Evolutionary conservation across 2,888 invertebrate genomes (phyloP), one percentile per base, ranked within the genome.

Genomic region (Fissipunctia ypsillon): DNA sequence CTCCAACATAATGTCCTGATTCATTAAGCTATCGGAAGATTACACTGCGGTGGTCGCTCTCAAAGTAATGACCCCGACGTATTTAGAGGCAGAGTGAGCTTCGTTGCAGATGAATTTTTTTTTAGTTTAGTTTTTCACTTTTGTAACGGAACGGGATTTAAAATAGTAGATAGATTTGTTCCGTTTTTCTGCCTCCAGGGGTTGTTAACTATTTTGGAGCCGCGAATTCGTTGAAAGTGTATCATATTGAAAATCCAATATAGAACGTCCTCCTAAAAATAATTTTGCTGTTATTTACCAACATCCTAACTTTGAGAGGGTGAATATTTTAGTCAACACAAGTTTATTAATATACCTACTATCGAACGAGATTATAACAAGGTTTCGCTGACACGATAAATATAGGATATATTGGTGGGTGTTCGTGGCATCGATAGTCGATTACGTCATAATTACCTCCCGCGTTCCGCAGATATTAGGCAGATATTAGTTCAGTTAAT

Each of bases 1-100:
- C 67, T 71, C 73, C 60, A 75, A 74, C 86, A 83, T 90, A 91
- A 91, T 89, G 90, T 92, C 91, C 90, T 92, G 91, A 92, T 93
- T 93, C 92, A 94, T 94, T 92, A 92, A 89, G 89, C 89, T 91
- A 93, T 92, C 89, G 88, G 89, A 84, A 88, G 89, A 89, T 90
- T 88, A 85, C 84, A 81, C 86, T 87, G 86, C 81, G 88, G 89
- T 88, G 90, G 89, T 90, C 89, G 88, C 87, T 87, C 76, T 77
- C 84, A 81, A 89, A 84, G 88, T 83, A 85, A 86, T 88, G 84
- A 75, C 83, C 78, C 73, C 73, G 79, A 77, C 77, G 76, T 83
- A 86, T 88, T 87, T 84, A 81, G 67, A 78, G 69, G 66, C 75
- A 69, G 73, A 81, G 66, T 75, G 57, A 78, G 78, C 80, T 63